These are phyloP conservation scores for Muntiacus muntjak DNA, from an alignment of 2,113 vertebrate genomes.

Conservation along the genomic window DNA sequence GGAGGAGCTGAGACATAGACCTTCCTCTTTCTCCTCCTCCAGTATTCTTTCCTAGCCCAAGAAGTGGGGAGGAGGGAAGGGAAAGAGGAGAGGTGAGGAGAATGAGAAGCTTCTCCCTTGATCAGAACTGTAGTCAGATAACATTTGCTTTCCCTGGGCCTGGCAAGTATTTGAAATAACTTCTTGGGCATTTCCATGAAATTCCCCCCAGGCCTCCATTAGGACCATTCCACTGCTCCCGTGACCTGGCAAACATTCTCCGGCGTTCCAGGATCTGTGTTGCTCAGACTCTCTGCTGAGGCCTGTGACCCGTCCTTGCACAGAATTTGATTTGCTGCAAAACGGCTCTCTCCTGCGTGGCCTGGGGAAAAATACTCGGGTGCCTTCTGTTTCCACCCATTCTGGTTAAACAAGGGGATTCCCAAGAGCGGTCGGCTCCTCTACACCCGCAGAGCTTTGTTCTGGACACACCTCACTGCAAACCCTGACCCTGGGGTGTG, in stretches of 20 bases:
- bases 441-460: not conserved
- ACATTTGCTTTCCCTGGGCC: not conserved
- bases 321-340: not conserved
- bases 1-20: not conserved
- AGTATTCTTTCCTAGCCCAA: too few relatives aligned
- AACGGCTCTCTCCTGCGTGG: not conserved
- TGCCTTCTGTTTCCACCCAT: not conserved
- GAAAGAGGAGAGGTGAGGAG: not conserved
- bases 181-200: not conserved
- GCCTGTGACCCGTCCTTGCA: not conserved
- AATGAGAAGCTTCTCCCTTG: not conserved
- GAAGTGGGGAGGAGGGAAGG: too few relatives aligned
- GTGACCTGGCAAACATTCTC: not conserved
- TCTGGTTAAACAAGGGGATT: fast-evolving
- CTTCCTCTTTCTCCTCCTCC: not conserved
- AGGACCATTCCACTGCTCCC: not conserved
- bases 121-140: not conserved
- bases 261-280: not conserved
- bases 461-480: not conserved
- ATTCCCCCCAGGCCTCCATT: not conserved
- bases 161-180: not conserved
- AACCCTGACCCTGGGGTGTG: fast-evolving
- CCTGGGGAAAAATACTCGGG: not conserved
- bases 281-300: not conserved
- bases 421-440: fast-evolving